Conservation (phyloP, 2,797 vertebrate species). For the Platyrinchus mystaceus region DNA sequence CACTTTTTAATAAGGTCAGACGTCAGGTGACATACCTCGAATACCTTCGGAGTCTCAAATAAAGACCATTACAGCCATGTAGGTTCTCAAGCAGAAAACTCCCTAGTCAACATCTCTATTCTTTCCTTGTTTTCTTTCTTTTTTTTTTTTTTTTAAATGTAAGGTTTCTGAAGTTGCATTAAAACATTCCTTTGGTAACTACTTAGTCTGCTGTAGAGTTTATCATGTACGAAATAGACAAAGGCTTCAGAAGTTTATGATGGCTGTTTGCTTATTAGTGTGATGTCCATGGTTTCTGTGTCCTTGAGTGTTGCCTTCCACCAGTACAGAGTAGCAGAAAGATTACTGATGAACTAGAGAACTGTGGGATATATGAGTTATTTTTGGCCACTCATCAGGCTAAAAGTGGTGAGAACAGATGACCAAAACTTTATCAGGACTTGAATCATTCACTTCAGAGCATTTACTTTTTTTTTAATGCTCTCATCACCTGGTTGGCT, state of each 20-base stretch:
- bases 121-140: not conserved
- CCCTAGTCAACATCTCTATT: not conserved
- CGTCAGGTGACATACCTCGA: not conserved
- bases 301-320: not conserved
- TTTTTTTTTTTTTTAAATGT: rapidly evolving
- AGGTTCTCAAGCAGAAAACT: not conserved
- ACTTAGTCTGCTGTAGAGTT: not conserved
- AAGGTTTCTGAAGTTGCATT: not conserved
- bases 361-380: rapidly evolving
- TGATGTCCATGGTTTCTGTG: not conserved
- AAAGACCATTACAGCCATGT: not conserved
- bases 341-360: not conserved
- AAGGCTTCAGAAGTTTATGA: not conserved
- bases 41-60: not conserved
- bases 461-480: not conserved
- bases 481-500: not conserved
- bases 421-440: not conserved
- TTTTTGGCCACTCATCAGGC: not conserved
- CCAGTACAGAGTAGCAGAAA: not conserved
- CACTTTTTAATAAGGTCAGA: not conserved
- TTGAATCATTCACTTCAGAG: not conserved
- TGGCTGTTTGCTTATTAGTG: not conserved
- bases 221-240: not conserved
- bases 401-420: not conserved
- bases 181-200: not conserved